Base-by-base conservation (phyloP, 2,888 invertebrate species). In the Brachypalpus laphriformis region DNA sequence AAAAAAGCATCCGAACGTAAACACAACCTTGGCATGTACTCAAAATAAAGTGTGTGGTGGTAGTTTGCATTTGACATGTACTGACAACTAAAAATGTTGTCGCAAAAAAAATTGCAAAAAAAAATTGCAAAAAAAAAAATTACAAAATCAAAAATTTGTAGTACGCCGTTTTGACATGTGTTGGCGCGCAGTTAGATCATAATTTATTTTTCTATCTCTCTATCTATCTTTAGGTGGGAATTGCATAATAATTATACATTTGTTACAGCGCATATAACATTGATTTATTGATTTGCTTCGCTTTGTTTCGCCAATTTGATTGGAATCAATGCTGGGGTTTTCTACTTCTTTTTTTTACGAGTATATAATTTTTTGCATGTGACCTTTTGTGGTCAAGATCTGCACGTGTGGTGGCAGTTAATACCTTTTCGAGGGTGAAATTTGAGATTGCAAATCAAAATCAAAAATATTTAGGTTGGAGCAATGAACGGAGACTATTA, bases 11-110 rank as follows among this genome's bases (percentile, higher is more conserved):
- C 5, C 5, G 18, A 70, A 63, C 54, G 42, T 51, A 59, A 82
- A 76, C 71, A 56, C 61, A 80, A 63, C 83, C 80, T 83, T 83
- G 83, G 68, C 78, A 68, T 74, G 77, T 80, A 66, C 68, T 83
- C 80, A 76, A 82, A 76, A 70, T n/a, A 34, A 76, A 76, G 63
- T 76, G 76, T 82, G 70, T 71, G 70, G 63, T 66, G 18, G n/a
- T 56, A 61, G 66, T 59, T 81, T 74, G 74, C 61, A 68, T 78
- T 61, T 83, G 78, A 74, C 74, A 83, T 81, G 82, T 56, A 74
- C 45, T 80, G 83, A 74, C 83, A 83, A 61, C 72, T 37, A 51
- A 65, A 82, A 75, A 72, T 68, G 57, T 40, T 57, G 65, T 47
- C 37, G 14, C 74, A 47, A 34, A 28, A 28, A 45, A 57, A 40